These are phyloP conservation scores for Tretioscincus oriximinensis DNA, from an alignment of 2,113 vertebrate genomes.

Conservation along the genomic window DNA sequence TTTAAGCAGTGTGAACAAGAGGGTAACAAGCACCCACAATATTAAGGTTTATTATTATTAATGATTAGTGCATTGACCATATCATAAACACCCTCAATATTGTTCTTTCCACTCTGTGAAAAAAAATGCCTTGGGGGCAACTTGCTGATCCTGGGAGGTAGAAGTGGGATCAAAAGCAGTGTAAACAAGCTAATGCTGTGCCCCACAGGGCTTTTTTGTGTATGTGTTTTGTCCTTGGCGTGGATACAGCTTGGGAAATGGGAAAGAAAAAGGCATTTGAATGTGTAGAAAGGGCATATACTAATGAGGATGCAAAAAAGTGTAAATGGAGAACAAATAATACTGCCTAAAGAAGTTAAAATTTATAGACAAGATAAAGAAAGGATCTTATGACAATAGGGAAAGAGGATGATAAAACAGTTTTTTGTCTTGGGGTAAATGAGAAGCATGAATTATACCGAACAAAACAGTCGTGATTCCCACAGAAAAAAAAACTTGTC, in stretches of 20 bases:
- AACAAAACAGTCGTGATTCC: slow-evolving; percentile 27
- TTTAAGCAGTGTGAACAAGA: no score
- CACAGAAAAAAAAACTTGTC: slow-evolving; percentile 12
- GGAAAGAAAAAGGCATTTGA: neutral
- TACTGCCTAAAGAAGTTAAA: neutral
- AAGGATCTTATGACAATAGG: neutral
- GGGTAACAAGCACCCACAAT: no score
- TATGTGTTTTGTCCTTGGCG: no score
- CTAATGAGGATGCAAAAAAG: neutral
- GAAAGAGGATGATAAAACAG: neutral
- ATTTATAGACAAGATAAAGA: neutral
- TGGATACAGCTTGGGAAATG: neutral
- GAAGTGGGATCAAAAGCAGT: no score
- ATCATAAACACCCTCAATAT: no score
- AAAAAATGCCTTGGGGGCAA: no score
- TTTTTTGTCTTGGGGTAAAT: neutral
- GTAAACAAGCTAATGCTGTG: no score
- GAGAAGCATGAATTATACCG: neutral
- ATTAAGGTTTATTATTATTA: no score
- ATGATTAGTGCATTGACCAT: no score
- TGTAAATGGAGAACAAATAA: neutral
- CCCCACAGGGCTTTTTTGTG: no score
- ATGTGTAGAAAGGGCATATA: neutral
- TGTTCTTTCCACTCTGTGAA: no score
- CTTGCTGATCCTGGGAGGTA: no score